A percentile compares a stretch with the other conserved stretches of the same genome.
These are phyloP conservation scores for Astur gentilis DNA, from an alignment of 2,113 vertebrate genomes.

Conservation along the genomic window DNA sequence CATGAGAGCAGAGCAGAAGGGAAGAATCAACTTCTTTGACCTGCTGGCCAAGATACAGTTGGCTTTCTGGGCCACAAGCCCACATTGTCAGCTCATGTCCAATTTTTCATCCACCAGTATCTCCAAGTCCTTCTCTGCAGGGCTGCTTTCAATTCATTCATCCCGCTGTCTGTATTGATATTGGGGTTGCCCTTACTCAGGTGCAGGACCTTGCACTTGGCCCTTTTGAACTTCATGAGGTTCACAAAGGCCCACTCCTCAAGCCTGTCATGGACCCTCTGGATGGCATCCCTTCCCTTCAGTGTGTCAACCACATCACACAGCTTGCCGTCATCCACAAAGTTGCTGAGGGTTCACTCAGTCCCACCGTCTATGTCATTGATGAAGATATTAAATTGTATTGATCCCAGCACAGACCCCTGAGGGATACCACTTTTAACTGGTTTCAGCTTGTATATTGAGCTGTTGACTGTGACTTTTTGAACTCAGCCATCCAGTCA, in stretches of 20 bases:
- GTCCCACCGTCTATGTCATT: background rate
- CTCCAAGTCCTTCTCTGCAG: background rate
- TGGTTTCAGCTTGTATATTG: background rate
- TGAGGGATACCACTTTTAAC: background rate
- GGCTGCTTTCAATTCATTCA: background rate
- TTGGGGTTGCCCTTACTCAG: background rate
- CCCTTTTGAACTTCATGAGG: background rate
- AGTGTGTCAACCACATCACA: background rate
- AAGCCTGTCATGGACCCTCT: background rate
- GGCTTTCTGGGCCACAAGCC: background rate
- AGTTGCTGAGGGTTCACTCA: background rate
- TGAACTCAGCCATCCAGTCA: background rate
- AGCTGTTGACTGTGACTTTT: background rate
- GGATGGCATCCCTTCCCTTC: background rate
- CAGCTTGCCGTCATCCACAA: background rate
- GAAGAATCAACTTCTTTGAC: background rate
- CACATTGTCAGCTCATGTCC: background rate
- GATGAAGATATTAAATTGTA: background rate
- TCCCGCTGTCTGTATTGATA: background rate
- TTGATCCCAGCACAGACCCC: too few relatives aligned
- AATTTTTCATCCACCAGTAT: background rate
- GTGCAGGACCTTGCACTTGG: background rate
- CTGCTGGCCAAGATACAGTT: background rate
- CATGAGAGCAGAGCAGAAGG: background rate
- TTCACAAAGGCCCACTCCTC: background rate